These are phyloP conservation scores for Zosterops japonicus DNA, from an alignment of 2,113 vertebrate species.

Conservation along the genomic window DNA sequence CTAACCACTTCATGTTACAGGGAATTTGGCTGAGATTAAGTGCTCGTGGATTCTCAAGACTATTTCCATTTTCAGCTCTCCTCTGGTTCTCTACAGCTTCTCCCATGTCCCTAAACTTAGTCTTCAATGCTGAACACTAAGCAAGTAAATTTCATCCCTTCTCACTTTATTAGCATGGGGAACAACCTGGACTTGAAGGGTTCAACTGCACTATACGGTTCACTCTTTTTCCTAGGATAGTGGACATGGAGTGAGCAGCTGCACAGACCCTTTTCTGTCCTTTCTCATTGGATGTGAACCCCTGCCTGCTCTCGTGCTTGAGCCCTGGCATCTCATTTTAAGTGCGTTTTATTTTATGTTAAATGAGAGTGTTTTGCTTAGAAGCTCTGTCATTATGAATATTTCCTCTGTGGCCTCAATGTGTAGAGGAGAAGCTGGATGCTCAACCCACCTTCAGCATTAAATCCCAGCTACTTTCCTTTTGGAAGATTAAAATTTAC, in stretches of 20 bases:
- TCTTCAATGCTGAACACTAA: not conserved
- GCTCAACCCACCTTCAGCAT: not conserved
- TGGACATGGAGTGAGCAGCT: not conserved
- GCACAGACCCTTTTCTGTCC: not conserved
- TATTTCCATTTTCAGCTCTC: not conserved
- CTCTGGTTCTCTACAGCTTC: not conserved
- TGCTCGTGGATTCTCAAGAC: fast-evolving
- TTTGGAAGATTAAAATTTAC: not conserved
- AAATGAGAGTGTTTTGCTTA: not conserved
- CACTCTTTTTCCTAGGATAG: not conserved
- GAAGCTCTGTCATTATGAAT: not conserved
- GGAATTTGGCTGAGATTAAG: not conserved
- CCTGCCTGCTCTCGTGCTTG: fast-evolving
- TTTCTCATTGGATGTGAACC: fast-evolving
- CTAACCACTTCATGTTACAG: no score
- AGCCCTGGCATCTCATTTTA: not conserved
- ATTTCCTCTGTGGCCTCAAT: not conserved
- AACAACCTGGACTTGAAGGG: not conserved
- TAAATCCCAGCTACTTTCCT: not conserved
- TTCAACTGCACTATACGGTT: fast-evolving
- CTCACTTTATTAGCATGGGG: not conserved
- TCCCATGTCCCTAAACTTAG: not conserved
- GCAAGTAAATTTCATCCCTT: not conserved
- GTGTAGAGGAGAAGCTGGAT: not conserved
- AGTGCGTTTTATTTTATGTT: not conserved